A percentile compares a stretch with the other conserved stretches of the same genome.
Evolutionary conservation across 2,113 vertebrate species (phyloP).

Genomic region (Thinocorus orbignyianus): DNA sequence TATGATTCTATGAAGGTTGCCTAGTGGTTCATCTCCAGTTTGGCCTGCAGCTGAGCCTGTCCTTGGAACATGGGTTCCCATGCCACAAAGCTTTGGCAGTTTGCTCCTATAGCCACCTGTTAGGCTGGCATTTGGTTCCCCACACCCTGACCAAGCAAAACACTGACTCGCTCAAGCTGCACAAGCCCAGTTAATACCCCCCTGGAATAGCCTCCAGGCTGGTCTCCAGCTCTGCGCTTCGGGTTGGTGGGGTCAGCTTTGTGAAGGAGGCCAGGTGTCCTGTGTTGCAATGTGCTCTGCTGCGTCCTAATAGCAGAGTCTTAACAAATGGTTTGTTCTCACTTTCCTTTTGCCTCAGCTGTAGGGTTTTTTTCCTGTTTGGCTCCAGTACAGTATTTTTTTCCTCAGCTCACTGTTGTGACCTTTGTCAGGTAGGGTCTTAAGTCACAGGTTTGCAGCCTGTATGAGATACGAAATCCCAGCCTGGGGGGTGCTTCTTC

Average conservation of each 20-base stretch:
- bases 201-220: background rate
- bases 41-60: no score
- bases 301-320: background rate
- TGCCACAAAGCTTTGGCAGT: no score
- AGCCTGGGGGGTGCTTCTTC: background rate
- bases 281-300: accelerated
- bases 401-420: background rate
- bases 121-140: accelerated
- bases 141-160: background rate
- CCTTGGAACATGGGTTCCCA: no score
- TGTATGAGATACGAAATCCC: background rate
- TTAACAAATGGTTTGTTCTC: background rate
- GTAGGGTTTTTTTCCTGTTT: background rate
- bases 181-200: accelerated
- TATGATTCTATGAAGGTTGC: no score
- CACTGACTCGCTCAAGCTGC: accelerated
- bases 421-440: no score
- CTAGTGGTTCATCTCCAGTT: no score
- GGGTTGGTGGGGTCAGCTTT: background rate
- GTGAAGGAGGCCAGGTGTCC: background rate
- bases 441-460: background rate
- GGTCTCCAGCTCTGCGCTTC: accelerated
- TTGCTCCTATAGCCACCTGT: accelerated
- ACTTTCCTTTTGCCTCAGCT: background rate
- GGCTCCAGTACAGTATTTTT: background rate